Conservation (phyloP, 2,888 invertebrate genomes). For the Sphaerophoria taeniata region DNA sequence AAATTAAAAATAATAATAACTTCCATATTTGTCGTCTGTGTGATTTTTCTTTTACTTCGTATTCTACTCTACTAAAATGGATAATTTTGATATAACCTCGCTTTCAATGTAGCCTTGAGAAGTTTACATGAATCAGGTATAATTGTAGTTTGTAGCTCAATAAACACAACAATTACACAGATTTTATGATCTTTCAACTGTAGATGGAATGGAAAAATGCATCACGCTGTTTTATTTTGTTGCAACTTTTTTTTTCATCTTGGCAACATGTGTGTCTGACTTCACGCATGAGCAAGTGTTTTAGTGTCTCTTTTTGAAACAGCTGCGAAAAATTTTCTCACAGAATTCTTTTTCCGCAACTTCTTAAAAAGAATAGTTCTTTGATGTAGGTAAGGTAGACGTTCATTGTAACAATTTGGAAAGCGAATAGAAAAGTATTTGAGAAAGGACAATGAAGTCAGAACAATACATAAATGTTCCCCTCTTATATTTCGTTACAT, state of each 20-base stretch:
- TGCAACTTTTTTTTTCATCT: slow-evolving; percentile 16
- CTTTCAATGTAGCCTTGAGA: slow-evolving; percentile 7
- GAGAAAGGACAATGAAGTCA: not conserved
- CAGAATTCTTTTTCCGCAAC: slow-evolving; percentile 21
- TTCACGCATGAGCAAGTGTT: slow-evolving; percentile 20
- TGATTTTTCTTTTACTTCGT: not conserved
- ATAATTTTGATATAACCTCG: slow-evolving; percentile 5
- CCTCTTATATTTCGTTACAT: not conserved
- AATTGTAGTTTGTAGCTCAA: not conserved
- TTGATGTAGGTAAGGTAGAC: not conserved
- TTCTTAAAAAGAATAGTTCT: not conserved
- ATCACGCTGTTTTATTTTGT: slow-evolving; percentile 21
- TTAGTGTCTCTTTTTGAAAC: slow-evolving; percentile 9
- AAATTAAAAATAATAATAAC: not conserved
- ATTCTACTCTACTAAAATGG: slow-evolving; percentile 2
- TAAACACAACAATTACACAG: not conserved
- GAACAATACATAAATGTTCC: not conserved
- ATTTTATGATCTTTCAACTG: not conserved
- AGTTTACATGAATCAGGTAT: slow-evolving; percentile 14
- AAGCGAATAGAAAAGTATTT: not conserved
- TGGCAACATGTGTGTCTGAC: slow-evolving; percentile 17
- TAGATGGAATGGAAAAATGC: not conserved
- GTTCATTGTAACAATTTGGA: slow-evolving; percentile 2
- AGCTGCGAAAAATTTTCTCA: slow-evolving; percentile 26
- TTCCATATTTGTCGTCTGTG: slow-evolving; percentile 27